Conservation (phyloP, 2,113 vertebrate species). For the Excalfactoria chinensis region DNA sequence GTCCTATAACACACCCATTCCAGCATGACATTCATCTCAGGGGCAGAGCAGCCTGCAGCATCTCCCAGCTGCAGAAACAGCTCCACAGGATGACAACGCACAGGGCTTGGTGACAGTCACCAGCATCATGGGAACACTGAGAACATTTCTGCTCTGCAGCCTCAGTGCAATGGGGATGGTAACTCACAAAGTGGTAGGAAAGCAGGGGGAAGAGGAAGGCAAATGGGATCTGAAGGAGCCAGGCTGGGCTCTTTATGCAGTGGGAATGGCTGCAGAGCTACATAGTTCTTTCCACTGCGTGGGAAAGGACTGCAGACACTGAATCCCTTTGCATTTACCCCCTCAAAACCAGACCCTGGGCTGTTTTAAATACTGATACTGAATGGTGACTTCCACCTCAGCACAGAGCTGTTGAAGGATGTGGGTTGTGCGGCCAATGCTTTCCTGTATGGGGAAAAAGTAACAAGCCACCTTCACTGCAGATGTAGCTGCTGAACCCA, state of each 20-base stretch:
- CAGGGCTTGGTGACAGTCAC: fast-evolving
- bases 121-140: not conserved
- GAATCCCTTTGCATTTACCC: not conserved
- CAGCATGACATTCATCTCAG: fast-evolving
- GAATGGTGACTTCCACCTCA: not conserved
- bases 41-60: not conserved
- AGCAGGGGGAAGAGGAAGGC: not conserved
- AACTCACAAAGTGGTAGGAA: not conserved
- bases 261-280: not conserved
- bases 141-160: fast-evolving
- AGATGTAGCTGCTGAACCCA: fast-evolving
- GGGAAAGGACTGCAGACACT: not conserved
- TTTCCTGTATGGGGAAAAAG: not conserved
- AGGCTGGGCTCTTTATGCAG: not conserved
- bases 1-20: fast-evolving
- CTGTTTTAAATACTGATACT: not conserved
- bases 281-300: fast-evolving
- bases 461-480: not conserved
- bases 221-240: not conserved
- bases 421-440: not conserved
- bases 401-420: slow-evolving; percentile 11
- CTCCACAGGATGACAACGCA: not conserved
- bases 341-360: not conserved
- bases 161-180: fast-evolving
- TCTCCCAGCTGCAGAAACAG: not conserved